Evolutionary conservation across 2,113 vertebrate species (phyloP), one percentile per base, ranked within the genome.

Genomic region (Eleginops maclovinus): DNA sequence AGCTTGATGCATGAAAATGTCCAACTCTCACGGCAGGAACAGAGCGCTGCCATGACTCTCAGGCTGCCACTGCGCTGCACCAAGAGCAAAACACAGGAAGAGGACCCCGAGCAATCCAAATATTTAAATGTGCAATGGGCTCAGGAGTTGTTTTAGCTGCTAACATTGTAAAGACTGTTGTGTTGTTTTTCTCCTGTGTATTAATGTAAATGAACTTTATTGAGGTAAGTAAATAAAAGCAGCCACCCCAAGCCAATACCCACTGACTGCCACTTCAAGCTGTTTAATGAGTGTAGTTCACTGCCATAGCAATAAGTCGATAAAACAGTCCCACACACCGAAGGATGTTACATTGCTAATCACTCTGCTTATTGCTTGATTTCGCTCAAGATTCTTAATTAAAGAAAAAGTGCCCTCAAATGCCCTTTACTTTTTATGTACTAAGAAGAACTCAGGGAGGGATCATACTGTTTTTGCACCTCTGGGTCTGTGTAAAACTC

Each of bases 161-260:
- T n/a, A n/a, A n/a, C n/a, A n/a, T n/a, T n/a, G n/a, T n/a, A n/a
- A n/a, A n/a, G n/a, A n/a, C n/a, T n/a, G n/a, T n/a, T n/a, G n/a
- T n/a, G n/a, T n/a, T n/a, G n/a, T n/a, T n/a, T n/a, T n/a, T n/a
- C n/a, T n/a, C n/a, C n/a, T n/a, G n/a, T n/a, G n/a, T n/a, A n/a
- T n/a, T n/a, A n/a, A n/a, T n/a, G n/a, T n/a, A n/a, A n/a, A n/a
- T n/a, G n/a, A n/a, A n/a, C n/a, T n/a, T n/a, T n/a, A n/a, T n/a
- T n/a, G n/a, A n/a, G n/a, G n/a, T 58, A 58, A 51, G 49, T 49
- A 56, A 77, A 69, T 46, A 8, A 40, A 24, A 61, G 41, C 44
- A 28, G 43, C 31, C 28, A 15, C 17, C 17, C 12, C 3, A 13
- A 24, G 4, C 14, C 22, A 14, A 51, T 16, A 44, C 3, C 58